phyloP scores from a whole-genome alignment of 2,113 vertebrate species.

The Pterocles orientalis region DNA sequence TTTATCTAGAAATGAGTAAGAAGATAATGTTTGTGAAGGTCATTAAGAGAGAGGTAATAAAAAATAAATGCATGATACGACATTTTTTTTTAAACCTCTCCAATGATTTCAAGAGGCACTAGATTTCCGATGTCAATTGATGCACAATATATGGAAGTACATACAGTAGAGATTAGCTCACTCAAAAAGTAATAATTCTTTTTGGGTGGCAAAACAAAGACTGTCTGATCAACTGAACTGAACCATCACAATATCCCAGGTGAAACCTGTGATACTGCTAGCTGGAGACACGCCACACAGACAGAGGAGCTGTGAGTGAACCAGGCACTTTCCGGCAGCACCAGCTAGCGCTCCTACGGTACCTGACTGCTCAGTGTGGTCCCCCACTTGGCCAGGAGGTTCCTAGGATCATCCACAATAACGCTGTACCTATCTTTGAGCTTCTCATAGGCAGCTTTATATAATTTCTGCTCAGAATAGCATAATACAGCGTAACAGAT shows the following conservation, averaged over 20 bases:
- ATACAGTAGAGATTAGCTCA: conserved; percentile 77
- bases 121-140: neutral
- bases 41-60: neutral
- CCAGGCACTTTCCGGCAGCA: conserved; percentile 38
- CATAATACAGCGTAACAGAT: conserved; percentile 67
- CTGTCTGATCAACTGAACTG: neutral
- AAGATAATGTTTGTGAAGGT: neutral
- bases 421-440: conserved; percentile 92
- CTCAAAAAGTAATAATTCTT: conserved; percentile 69
- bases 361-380: conserved; percentile 91
- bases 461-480: conserved; percentile 92
- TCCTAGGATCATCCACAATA: conserved; percentile 92
- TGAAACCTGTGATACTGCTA: conserved; percentile 69
- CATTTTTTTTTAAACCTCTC: neutral
- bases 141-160: conserved; percentile 59
- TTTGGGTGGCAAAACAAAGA: conserved; percentile 79
- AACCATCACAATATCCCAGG: conserved; percentile 38
- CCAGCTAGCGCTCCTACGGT: conserved; percentile 68
- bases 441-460: conserved; percentile 91
- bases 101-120: neutral
- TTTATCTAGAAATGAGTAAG: neutral
- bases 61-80: neutral
- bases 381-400: conserved; percentile 90
- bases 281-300: conserved; percentile 72
- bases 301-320: neutral